phyloP scores from a whole-genome alignment of 2,888 invertebrate genomes.

The Diplolepis rosae region DNA sequence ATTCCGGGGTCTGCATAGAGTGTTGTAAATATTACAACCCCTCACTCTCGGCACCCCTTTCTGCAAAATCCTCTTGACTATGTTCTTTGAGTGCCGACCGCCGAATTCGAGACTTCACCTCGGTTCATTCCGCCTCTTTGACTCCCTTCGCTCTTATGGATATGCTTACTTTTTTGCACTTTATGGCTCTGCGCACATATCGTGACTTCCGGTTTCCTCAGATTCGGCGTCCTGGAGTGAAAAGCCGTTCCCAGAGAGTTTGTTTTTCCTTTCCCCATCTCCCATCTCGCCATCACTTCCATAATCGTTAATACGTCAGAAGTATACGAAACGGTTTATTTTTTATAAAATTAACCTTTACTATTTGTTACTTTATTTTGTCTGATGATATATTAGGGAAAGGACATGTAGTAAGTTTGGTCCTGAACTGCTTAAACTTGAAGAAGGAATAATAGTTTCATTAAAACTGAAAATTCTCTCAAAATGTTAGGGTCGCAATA shows the following conservation, averaged over 20 bases:
- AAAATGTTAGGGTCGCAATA: too few relatives aligned
- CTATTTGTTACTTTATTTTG: too few relatives aligned
- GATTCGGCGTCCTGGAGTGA: slow-evolving; percentile 20
- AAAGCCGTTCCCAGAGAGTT: slow-evolving; percentile 10
- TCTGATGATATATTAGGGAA: too few relatives aligned
- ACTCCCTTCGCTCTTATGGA: slow-evolving; percentile 36
- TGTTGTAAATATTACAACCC: slow-evolving; percentile 68
- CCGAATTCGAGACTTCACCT: slow-evolving; percentile 39
- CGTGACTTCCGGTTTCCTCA: slow-evolving; percentile 43
- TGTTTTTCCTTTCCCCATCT: background rate
- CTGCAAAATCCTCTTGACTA: slow-evolving; percentile 25
- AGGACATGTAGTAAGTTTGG: too few relatives aligned
- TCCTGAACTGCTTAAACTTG: too few relatives aligned
- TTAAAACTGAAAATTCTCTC: too few relatives aligned
- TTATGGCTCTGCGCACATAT: slow-evolving; percentile 37
- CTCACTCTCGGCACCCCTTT: slow-evolving; percentile 25
- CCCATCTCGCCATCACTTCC: background rate
- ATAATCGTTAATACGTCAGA: background rate
- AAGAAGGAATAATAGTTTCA: too few relatives aligned
- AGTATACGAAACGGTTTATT: too few relatives aligned
- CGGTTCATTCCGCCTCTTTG: slow-evolving; percentile 42
- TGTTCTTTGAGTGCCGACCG: slow-evolving; percentile 32
- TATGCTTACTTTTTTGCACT: slow-evolving; percentile 38
- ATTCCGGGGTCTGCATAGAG: slow-evolving; percentile 69
- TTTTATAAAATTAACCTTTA: too few relatives aligned